A percentile compares a stretch with the other conserved stretches of the same genome.
Conservation (phyloP, 2,888 invertebrate species). For the Fabriciana adippe region DNA sequence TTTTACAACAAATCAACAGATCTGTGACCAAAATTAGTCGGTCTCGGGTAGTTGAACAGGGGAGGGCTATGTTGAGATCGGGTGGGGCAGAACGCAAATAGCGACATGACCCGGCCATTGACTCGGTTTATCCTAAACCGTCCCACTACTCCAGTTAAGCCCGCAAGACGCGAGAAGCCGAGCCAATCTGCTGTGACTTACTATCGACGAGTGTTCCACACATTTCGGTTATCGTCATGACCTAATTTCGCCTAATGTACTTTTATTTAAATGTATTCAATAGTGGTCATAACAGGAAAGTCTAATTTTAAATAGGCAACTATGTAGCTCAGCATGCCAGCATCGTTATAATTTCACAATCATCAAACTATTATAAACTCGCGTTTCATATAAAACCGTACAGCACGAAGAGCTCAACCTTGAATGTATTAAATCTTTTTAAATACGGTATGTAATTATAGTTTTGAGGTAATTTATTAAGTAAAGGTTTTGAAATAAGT, state of each 20-base stretch:
- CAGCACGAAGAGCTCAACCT: no score
- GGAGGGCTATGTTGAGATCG: slow-evolving; percentile 60
- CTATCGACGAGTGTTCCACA: slow-evolving; percentile 44
- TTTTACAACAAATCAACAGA: slow-evolving; percentile 56
- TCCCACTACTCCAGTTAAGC: slow-evolving; percentile 79
- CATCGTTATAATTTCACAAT: no score
- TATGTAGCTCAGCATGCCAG: not conserved
- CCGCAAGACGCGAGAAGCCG: slow-evolving; percentile 51
- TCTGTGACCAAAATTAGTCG: slow-evolving; percentile 69
- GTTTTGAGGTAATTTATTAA: no score
- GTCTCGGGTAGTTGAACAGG: slow-evolving; percentile 67
- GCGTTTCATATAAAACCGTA: no score
- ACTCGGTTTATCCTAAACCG: slow-evolving; percentile 81
- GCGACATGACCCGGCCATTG: slow-evolving; percentile 81
- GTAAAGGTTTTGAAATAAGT: no score
- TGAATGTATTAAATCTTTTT: no score
- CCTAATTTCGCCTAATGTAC: slow-evolving; percentile 48
- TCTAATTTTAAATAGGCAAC: slow-evolving; percentile 17
- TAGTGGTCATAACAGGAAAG: slow-evolving; percentile 26
- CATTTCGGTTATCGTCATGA: slow-evolving; percentile 59
- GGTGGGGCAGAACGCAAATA: slow-evolving; percentile 72
- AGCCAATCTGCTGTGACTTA: slow-evolving; percentile 47
- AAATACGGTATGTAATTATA: no score
- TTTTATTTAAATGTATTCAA: slow-evolving; percentile 29
- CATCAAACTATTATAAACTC: no score